Evolutionary conservation across 1,140 invertebrate genomes (phyloP), one percentile per base, ranked within the genome.

Genomic region (Belonocnema kinseyi): DNA sequence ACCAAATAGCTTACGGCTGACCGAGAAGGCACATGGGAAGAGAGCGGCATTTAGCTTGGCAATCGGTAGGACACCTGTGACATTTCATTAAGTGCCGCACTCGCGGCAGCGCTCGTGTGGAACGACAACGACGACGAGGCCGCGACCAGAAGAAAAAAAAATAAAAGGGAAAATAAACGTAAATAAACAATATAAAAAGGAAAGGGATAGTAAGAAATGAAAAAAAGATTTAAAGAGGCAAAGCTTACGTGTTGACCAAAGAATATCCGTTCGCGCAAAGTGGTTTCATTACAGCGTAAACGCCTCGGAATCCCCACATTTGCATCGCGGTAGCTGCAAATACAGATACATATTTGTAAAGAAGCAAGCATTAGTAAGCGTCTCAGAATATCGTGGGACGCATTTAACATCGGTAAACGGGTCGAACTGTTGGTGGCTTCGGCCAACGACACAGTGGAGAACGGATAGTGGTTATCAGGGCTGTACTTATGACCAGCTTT

Each of bases 11-110:
- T 74, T 73, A 73, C 80, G 77, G 77, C 66, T 74, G 71, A 79
- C 81, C 81, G 82, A 80, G 78, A 76, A 81, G 77, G 77, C 80
- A 75, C 87, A 88, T 90, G 86, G 85, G 87, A 89, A 89, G 82
- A 83, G 85, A 84, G 86, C 87, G 88, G 88, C 89, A 88, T 90
- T 89, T 89, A 88, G 76, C 77, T 82, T 78, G 79, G 86, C 86
- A 85, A 90, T 90, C 88, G 85, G 84, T 88, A 90, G 88, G 89
- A 89, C 89, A 91, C 88, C 89, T 90, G 89, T 90, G 89, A 91
- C 90, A 90, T 91, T 90, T 91, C 88, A 90, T 91, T 90, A 90
- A 90, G 86, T 87, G 84, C 83, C 85, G 81, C 80, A 77, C 70
- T 77, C 81, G 76, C 77, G 77, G 76, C 79, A 50, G 80, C 77